Evolutionary conservation across 2,797 vertebrate species (phyloP).

Genomic region (Dermochelys coriacea): DNA sequence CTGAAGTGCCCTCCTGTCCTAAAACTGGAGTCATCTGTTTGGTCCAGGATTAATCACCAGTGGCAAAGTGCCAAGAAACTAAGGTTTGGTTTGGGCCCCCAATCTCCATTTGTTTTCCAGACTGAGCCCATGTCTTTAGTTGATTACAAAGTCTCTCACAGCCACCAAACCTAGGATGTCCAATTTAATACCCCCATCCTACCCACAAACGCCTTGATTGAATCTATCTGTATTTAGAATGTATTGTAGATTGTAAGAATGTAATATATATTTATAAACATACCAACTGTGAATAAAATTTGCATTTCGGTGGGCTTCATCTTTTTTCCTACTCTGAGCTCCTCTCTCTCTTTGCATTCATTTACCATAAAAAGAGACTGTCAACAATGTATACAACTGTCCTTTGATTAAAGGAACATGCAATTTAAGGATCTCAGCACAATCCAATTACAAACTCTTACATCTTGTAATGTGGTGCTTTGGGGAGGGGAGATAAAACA

Average conservation of each 20-base stretch:
- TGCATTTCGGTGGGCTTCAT: constrained; percentile 71
- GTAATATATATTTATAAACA: constrained; percentile 84
- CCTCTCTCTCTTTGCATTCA: constrained; percentile 24
- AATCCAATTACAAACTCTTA: constrained; percentile 3
- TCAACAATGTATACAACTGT: neutral
- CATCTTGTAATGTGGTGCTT: neutral
- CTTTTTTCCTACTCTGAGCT: constrained; percentile 60
- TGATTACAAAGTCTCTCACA: constrained; percentile 22
- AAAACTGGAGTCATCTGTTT: neutral
- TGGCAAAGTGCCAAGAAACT: constrained; percentile 45
- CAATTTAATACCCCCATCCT: neutral
- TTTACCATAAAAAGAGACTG: constrained; percentile 31
- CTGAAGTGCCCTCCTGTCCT: neutral
- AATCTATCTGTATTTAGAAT: constrained; percentile 62
- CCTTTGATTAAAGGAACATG: constrained; percentile 12
- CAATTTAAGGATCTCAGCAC: constrained; percentile 20
- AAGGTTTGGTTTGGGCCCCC: neutral
- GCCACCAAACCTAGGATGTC: constrained; percentile 38
- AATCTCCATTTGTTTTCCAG: neutral
- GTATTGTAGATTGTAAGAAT: constrained; percentile 80
- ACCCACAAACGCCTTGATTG: constrained; percentile 58
- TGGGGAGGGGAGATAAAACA: neutral
- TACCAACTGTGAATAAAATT: constrained; percentile 79
- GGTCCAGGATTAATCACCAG: neutral
- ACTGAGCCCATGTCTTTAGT: neutral